Evolutionary conservation across 2,888 invertebrate genomes (phyloP).

Genomic region (Pyrrhosoma nymphula): DNA sequence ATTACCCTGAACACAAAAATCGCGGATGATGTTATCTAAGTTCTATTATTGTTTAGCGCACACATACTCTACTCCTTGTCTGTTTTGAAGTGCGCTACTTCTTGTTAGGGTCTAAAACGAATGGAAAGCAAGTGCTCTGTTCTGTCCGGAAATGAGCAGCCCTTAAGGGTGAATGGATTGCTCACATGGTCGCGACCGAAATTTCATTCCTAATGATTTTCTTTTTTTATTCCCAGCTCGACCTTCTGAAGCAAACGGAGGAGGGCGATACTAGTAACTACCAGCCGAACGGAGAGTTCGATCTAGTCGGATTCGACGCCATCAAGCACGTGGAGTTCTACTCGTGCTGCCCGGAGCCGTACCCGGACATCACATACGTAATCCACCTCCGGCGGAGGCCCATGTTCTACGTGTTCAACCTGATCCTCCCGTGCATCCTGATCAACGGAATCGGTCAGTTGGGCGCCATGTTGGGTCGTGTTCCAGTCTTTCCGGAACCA

Average conservation of each 20-base stretch:
- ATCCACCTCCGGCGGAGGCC: conserved; percentile 88
- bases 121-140: no score
- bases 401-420: conserved; percentile 92
- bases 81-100: no score
- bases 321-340: conserved; percentile 87
- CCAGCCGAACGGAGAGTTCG: conserved; percentile 95
- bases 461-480: not conserved
- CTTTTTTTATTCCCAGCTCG: conserved; percentile 80
- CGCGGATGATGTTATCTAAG: no score
- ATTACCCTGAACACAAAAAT: no score
- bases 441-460: conserved; percentile 90
- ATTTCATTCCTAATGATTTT: no score
- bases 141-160: no score
- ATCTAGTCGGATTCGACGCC: conserved; percentile 88
- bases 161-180: no score
- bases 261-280: conserved; percentile 93
- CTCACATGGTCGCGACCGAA: no score
- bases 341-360: conserved; percentile 90
- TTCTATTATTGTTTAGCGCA: no score
- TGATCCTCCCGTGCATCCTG: conserved; percentile 90
- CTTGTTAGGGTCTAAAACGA: no score
- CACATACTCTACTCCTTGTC: no score
- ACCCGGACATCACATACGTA: conserved; percentile 91
- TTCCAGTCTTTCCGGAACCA: not conserved
- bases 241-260: conserved; percentile 87